Conservation (phyloP, 1,140 invertebrate species). For the Drosophila equinoxialis region DNA sequence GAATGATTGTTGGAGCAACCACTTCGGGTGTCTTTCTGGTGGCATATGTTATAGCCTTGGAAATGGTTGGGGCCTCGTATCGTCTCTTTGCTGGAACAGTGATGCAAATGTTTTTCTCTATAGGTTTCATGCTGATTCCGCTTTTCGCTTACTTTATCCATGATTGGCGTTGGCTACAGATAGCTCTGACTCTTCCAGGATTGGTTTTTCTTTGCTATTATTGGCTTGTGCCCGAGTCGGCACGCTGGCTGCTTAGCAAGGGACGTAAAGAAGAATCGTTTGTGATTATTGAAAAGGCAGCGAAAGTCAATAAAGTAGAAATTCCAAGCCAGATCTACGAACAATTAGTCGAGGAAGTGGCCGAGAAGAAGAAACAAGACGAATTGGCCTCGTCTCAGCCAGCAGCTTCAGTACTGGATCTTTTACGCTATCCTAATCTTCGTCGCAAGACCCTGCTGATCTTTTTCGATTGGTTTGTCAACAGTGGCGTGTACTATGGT, state of each 20-base stretch:
- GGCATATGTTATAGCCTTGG: constrained; percentile 91
- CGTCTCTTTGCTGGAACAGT: constrained; percentile 90
- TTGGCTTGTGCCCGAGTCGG: constrained; percentile 94
- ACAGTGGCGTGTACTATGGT: constrained; percentile 92
- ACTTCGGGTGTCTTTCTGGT: constrained; percentile 91
- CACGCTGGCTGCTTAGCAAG: constrained; percentile 91
- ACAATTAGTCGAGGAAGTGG: constrained; percentile 84
- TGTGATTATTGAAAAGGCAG: constrained; percentile 87
- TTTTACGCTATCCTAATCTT: constrained; percentile 89
- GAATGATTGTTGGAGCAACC: constrained; percentile 89
- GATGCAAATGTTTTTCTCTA: constrained; percentile 90
- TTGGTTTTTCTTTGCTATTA: constrained; percentile 90
- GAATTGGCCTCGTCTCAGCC: constrained; percentile 62
- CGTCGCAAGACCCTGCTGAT: constrained; percentile 88
- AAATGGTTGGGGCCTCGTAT: constrained; percentile 91
- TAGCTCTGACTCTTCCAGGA: constrained; percentile 89
- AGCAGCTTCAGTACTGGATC: constrained; percentile 85
- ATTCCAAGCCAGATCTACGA: constrained; percentile 86
- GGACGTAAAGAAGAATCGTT: constrained; percentile 89
- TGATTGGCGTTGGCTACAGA: constrained; percentile 90
- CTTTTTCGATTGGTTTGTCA: constrained; percentile 92
- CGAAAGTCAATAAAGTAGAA: constrained; percentile 86
- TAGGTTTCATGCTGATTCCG: constrained; percentile 90
- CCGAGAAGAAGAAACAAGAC: constrained; percentile 63
- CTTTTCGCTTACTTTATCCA: constrained; percentile 89